Conservation (phyloP, 1,140 invertebrate genomes). For the Paraescarpia echinospica region DNA sequence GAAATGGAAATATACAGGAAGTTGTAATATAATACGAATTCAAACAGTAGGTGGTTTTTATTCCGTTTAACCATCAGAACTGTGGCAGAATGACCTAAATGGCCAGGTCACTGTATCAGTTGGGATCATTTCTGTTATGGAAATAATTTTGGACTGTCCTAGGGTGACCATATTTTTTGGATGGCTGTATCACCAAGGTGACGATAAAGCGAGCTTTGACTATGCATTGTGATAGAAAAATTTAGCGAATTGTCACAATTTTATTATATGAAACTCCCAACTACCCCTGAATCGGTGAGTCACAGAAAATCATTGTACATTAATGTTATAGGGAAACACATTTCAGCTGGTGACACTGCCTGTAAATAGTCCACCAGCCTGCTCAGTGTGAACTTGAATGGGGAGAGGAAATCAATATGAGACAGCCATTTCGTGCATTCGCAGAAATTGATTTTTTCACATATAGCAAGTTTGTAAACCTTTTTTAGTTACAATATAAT, state of each 20-base stretch:
- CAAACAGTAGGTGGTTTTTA: too few relatives aligned
- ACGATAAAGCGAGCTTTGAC: too few relatives aligned
- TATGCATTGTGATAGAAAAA: background rate
- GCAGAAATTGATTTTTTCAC: background rate
- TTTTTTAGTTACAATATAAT: background rate
- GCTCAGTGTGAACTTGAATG: background rate
- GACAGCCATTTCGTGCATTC: background rate
- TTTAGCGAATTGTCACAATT: background rate
- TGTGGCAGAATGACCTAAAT: too few relatives aligned
- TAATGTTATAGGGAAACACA: background rate
- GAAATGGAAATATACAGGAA: too few relatives aligned
- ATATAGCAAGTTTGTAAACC: background rate
- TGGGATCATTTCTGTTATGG: too few relatives aligned
- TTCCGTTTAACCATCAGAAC: too few relatives aligned
- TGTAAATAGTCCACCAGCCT: background rate
- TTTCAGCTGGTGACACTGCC: background rate
- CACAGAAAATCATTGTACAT: background rate
- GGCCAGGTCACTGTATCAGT: too few relatives aligned
- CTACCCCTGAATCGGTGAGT: background rate
- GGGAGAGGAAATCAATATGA: background rate
- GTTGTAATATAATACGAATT: too few relatives aligned
- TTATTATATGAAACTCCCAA: background rate
- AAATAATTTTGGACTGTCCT: too few relatives aligned
- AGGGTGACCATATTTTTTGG: too few relatives aligned
- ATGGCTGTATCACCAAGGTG: too few relatives aligned